A percentile compares a stretch with the other conserved stretches of the same genome.
These are phyloP conservation scores for Porites divaricata DNA, from an alignment of 92 coral and sea anemone genomes.

Conservation along the genomic window DNA sequence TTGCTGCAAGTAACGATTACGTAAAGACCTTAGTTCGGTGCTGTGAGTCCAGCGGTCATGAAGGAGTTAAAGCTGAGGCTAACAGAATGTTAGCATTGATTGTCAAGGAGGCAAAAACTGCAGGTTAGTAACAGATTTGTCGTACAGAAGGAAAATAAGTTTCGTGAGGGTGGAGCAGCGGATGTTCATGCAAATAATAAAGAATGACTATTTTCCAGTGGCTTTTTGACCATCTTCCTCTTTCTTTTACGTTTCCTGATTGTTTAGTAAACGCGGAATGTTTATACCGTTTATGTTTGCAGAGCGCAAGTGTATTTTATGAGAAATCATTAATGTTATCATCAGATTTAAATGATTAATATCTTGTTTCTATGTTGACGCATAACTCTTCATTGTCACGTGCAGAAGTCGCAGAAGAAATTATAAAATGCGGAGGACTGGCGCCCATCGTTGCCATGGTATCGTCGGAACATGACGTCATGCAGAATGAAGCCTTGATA, in stretches of 20 bases:
- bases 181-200: too few relatives aligned
- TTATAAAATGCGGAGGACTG: constrained; percentile 80
- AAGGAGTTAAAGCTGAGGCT: constrained; percentile 87
- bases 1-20: constrained; percentile 55
- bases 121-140: constrained; percentile 56
- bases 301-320: too few relatives aligned
- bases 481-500: constrained; percentile 97
- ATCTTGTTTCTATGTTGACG: neutral
- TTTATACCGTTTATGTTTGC: too few relatives aligned
- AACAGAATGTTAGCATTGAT: constrained; percentile 82
- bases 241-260: too few relatives aligned
- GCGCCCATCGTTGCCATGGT: constrained; percentile 79
- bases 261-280: too few relatives aligned
- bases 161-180: too few relatives aligned
- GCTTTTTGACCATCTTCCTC: too few relatives aligned
- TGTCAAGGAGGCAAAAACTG: constrained; percentile 76
- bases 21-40: constrained; percentile 78
- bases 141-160: too few relatives aligned
- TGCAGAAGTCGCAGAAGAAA: constrained; percentile 68
- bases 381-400: neutral
- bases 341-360: too few relatives aligned
- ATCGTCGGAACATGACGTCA: constrained; percentile 73
- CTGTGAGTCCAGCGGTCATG: constrained; percentile 85
- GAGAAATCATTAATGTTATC: neutral
- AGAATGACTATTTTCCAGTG: too few relatives aligned